Evolutionary conservation across 2,797 vertebrate genomes (phyloP).

Genomic region (Tiaroga cobitis): DNA sequence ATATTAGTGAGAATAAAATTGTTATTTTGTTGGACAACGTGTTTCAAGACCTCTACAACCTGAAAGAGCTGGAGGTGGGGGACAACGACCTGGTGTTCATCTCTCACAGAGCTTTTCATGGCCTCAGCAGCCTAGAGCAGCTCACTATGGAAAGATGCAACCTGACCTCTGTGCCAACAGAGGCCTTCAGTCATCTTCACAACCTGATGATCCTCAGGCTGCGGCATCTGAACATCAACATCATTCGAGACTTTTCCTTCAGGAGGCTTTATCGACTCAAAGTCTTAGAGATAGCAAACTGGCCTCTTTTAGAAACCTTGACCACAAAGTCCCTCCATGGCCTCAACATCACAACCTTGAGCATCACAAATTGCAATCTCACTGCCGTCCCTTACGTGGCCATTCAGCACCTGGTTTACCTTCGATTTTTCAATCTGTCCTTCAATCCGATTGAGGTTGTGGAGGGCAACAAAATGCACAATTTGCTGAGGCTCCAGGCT

Average conservation of each 20-base stretch:
- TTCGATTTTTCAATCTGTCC: slow-evolving; percentile 94
- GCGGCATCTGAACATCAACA: slow-evolving; percentile 90
- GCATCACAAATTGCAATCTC: slow-evolving; percentile 94
- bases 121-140: slow-evolving; percentile 95
- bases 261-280: slow-evolving; percentile 93
- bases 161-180: slow-evolving; percentile 92
- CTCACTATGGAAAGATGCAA: slow-evolving; percentile 95
- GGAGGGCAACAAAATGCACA: slow-evolving; percentile 93
- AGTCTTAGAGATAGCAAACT: slow-evolving; percentile 91
- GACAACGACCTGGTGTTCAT: slow-evolving; percentile 98
- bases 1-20: slow-evolving; percentile 98
- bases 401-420: slow-evolving; percentile 92
- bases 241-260: slow-evolving; percentile 95
- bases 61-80: slow-evolving; percentile 96
- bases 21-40: slow-evolving; percentile 98
- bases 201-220: slow-evolving; percentile 90
- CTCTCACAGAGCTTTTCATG: slow-evolving; percentile 93
- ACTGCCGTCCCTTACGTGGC: slow-evolving; percentile 91
- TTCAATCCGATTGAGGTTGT: slow-evolving; percentile 93
- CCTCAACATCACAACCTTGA: slow-evolving; percentile 94
- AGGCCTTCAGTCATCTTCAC: slow-evolving; percentile 95
- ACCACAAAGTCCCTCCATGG: slow-evolving; percentile 93
- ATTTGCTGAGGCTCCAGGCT: slow-evolving; percentile 93
- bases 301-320: slow-evolving; percentile 93
- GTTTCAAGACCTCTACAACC: slow-evolving; percentile 98